These are phyloP conservation scores for Calyptommatus sinebrachiatus DNA, from an alignment of 2,113 vertebrate species.

Conservation along the genomic window DNA sequence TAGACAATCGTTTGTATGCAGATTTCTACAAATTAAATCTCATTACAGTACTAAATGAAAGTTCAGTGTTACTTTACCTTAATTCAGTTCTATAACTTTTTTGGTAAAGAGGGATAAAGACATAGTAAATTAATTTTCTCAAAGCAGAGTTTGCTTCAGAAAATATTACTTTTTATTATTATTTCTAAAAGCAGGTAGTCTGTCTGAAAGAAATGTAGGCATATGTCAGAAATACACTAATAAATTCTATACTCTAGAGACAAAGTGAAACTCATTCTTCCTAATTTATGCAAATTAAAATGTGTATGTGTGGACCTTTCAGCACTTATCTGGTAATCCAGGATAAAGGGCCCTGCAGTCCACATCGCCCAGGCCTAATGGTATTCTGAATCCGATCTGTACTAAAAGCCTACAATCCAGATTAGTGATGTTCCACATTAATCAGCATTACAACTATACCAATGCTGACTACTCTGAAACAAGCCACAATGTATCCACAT, in stretches of 20 bases:
- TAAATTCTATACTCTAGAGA: neutral
- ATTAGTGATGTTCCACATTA: no score
- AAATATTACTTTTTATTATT: neutral
- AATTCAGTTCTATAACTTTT: neutral
- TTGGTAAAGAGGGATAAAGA: neutral
- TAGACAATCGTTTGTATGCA: neutral
- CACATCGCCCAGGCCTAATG: no score
- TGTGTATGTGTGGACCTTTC: no score
- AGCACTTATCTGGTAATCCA: no score
- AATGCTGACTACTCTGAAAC: no score
- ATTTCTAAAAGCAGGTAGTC: neutral
- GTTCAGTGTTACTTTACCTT: neutral
- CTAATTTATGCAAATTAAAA: no score
- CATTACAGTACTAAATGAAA: constrained; percentile 1
- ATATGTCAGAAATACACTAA: neutral
- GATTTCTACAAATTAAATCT: constrained; percentile 12
- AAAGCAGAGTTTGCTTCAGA: neutral
- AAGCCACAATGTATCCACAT: no score
- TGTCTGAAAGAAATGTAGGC: neutral
- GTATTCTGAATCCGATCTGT: no score
- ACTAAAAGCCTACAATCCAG: no score
- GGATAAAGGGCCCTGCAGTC: no score
- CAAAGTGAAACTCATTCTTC: neutral
- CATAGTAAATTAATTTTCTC: neutral
- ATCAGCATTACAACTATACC: no score